phyloP scores from a whole-genome alignment of 2,113 vertebrate species.

The Furnarius figulus region DNA sequence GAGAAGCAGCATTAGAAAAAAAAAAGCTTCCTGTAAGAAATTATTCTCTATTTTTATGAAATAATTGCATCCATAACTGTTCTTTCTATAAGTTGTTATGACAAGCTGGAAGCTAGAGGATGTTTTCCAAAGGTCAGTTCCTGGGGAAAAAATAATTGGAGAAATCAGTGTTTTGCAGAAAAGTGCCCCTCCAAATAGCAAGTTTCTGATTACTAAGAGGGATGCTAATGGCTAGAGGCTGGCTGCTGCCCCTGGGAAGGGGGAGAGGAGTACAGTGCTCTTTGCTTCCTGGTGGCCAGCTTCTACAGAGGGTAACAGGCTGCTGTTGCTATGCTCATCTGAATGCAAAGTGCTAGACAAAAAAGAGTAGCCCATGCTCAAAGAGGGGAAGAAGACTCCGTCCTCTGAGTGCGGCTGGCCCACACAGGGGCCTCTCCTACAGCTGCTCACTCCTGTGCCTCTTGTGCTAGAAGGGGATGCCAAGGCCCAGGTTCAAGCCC shows the following conservation, averaged over 20 bases:
- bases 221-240: not conserved
- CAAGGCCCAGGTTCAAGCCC: not conserved
- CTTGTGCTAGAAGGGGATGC: not conserved
- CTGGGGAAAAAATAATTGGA: slow-evolving; percentile 9
- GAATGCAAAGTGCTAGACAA: not conserved
- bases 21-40: not conserved
- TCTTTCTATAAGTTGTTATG: not conserved
- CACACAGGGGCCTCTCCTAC: not conserved
- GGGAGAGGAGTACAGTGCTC: not conserved
- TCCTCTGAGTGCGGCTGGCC: not conserved
- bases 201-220: not conserved
- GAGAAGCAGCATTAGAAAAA: not conserved
- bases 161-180: slow-evolving; percentile 13
- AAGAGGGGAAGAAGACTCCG: not conserved
- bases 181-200: not conserved
- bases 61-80: not conserved
- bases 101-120: not conserved
- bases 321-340: not conserved
- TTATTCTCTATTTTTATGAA: not conserved
- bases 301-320: not conserved
- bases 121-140: slow-evolving; percentile 30
- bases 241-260: not conserved
- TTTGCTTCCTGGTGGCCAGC: not conserved
- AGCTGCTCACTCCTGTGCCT: not conserved
- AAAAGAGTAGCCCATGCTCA: not conserved